Base-by-base conservation (phyloP, 1,140 invertebrate species). In the Drosophila ambigua region DNA sequence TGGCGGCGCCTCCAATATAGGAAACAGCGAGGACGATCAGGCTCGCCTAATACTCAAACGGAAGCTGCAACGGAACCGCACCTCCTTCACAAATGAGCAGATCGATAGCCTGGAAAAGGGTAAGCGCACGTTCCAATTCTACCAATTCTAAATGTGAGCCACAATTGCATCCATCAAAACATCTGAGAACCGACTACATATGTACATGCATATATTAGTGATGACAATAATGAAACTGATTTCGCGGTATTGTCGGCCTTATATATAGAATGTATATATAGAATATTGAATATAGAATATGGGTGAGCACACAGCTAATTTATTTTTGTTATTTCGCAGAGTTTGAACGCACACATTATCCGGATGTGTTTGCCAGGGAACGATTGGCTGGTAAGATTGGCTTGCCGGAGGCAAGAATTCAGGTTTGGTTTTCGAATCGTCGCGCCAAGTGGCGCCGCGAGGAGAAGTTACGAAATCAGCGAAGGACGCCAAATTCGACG, bases 81-180 rank as follows among this genome's bases (percentile, higher is more conserved):
- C 99, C 59, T 99, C 98, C 62, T 99, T 99, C 93, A 99, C 98
- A 72, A 99, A 99, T 91, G 98, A 99, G 85, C 99, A 99, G 93
- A 99, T 99, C 80, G 99, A 99, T 92, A 98, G 97, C 75, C 94
- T 99, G 63, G 99, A 99, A 93, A 98, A 99, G 96, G 98, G 98
- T 98, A 67, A 60, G 43, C 60, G 20, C 3, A 41, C 20, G 20
- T 20, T 20, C 52, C 16, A 31, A 13, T 13, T 44, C 48, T 11
- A 28, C 20, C 20, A 20, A 20, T 20, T 20, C 20, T 20, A 20
- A 20, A 20, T 20, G 20, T 20, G 2, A 20, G 20, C 20, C 0
- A 20, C 20, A 20, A 20, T 20, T 20, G 1, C 2, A 20, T 20
- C 20, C 20, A 20, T 20, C 0, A 20, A 20, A 20, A 2, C 2